Evolutionary conservation across 2,888 invertebrate genomes (phyloP).

Genomic region (Philonicus albiceps): DNA sequence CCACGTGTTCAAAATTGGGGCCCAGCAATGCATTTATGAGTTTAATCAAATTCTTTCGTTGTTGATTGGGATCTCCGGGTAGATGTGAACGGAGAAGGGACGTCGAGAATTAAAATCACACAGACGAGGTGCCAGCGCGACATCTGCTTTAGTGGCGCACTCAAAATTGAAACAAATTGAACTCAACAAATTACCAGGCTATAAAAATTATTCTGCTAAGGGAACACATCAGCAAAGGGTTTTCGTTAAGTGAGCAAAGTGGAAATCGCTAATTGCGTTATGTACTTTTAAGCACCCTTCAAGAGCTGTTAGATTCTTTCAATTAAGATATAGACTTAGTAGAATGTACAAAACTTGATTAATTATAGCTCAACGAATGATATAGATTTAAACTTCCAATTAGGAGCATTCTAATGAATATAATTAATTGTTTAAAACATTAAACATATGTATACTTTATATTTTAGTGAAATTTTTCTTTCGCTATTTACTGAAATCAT

Average conservation of each 20-base stretch:
- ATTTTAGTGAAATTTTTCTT: too few species aligned
- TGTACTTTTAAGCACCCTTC: not conserved
- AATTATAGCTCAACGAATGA: too few species aligned
- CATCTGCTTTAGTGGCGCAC: not conserved
- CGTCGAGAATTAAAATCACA: not conserved
- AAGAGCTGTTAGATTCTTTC: not conserved
- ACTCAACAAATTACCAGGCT: not conserved
- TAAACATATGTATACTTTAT: too few species aligned
- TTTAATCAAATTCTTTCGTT: slow-evolving; percentile 46
- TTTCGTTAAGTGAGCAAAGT: not conserved
- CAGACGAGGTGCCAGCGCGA: not conserved
- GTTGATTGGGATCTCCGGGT: slow-evolving; percentile 8
- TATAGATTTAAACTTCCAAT: too few species aligned
- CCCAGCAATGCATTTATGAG: slow-evolving; percentile 39
- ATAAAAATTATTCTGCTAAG: not conserved
- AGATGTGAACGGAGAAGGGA: not conserved
- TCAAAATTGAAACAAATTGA: not conserved
- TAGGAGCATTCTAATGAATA: too few species aligned
- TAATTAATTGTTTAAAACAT: too few species aligned
- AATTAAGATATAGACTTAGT: not conserved
- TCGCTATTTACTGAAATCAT: too few species aligned
- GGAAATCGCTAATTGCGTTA: not conserved
- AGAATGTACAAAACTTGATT: too few species aligned
- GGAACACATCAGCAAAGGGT: not conserved
- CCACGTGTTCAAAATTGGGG: slow-evolving; percentile 47